Evolutionary conservation across 2,797 vertebrate genomes (phyloP).

Genomic region (Loris lydekkerianus): DNA sequence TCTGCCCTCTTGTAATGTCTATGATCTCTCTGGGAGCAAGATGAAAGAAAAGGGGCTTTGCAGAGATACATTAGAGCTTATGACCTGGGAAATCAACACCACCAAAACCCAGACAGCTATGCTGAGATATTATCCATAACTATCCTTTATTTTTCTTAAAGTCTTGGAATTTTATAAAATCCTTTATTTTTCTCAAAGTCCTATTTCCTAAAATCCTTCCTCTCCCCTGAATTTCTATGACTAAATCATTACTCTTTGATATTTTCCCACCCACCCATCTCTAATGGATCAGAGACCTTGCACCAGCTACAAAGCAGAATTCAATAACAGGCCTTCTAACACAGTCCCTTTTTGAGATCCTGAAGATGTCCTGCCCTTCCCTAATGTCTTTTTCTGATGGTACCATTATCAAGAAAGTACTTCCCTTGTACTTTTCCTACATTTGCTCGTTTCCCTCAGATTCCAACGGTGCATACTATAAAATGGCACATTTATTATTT

Average conservation of each 20-base stretch:
- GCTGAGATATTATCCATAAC: not conserved
- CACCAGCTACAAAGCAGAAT: not conserved
- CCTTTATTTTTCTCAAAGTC: not conserved
- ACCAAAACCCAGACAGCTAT: not conserved
- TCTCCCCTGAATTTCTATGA: not conserved
- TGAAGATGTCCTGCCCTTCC: conserved; percentile 68
- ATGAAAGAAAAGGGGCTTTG: not conserved
- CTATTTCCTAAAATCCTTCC: not conserved
- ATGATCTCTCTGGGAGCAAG: not conserved
- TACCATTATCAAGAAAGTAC: conserved; percentile 68
- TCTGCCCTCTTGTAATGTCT: fast-evolving
- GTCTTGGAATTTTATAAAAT: not conserved
- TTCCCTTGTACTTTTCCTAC: conserved; percentile 71
- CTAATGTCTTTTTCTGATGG: conserved; percentile 66
- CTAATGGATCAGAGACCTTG: not conserved
- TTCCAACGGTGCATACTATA: conserved; percentile 73
- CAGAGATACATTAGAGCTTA: not conserved
- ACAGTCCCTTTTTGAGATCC: conserved; percentile 17
- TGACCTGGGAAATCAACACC: not conserved
- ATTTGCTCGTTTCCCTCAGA: conserved; percentile 80
- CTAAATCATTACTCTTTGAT: not conserved
- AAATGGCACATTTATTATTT: conserved; percentile 84
- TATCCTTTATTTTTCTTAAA: not conserved
- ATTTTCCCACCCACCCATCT: not conserved
- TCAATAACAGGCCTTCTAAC: not conserved